Evolutionary conservation across 2,113 vertebrate species (phyloP).

Genomic region (Clupea harengus): DNA sequence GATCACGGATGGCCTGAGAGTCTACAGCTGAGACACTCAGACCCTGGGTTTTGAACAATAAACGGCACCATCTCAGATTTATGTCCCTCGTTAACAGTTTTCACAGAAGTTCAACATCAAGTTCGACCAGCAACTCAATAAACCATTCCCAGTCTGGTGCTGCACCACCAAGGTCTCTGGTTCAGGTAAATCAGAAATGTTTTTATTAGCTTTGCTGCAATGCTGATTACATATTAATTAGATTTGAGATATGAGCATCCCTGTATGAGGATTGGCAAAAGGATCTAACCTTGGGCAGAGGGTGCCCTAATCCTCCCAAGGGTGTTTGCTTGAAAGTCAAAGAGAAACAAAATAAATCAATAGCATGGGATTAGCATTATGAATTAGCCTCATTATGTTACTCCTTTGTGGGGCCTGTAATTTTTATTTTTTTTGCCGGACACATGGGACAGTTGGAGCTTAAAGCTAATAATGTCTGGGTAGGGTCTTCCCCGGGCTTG

Average conservation of each 20-base stretch:
- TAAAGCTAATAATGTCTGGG: constrained; percentile 15
- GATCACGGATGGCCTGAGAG: neutral
- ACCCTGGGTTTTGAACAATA: neutral
- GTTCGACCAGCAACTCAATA: constrained; percentile 24
- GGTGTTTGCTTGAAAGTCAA: constrained; percentile 11
- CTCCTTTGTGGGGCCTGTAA: neutral
- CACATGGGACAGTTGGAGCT: constrained; percentile 18
- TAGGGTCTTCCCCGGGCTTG: neutral
- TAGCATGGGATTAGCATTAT: neutral
- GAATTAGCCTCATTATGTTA: constrained; percentile 18
- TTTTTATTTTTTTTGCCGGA: neutral
- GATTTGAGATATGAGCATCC: neutral
- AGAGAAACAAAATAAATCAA: constrained; percentile 10
- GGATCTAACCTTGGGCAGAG: neutral
- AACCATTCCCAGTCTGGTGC: neutral
- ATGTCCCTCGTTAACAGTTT: neutral
- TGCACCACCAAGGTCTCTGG: neutral
- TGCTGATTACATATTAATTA: neutral
- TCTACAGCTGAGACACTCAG: neutral
- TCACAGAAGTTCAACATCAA: constrained; percentile 26
- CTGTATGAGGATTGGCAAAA: neutral
- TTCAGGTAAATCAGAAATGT: neutral
- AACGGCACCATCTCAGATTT: neutral
- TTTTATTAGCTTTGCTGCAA: neutral
- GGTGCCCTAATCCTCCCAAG: neutral